A percentile compares a stretch with the other conserved stretches of the same genome.
Conservation (phyloP, 2,113 vertebrate species). For the Turnix velox region DNA sequence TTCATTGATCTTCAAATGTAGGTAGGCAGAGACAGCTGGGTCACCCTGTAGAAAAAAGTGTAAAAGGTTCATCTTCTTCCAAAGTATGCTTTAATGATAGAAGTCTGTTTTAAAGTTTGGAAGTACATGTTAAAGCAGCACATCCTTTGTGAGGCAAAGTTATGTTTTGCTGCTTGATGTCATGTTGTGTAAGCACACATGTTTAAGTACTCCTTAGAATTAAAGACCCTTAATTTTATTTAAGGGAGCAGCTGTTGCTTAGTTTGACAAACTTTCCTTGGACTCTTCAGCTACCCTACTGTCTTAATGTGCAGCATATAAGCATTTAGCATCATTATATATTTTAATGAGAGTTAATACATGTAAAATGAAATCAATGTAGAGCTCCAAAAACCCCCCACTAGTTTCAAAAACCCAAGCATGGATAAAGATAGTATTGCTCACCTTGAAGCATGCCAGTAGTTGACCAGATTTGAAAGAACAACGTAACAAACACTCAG, state of each 20-base stretch:
- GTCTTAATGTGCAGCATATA: no score
- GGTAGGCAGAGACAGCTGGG: not conserved
- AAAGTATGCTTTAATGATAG: no score
- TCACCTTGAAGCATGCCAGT: slow-evolving; percentile 67
- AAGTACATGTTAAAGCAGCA: not conserved
- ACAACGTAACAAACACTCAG: slow-evolving; percentile 67
- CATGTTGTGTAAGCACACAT: not conserved
- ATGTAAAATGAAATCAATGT: not conserved
- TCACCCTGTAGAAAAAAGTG: not conserved
- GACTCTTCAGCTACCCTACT: no score
- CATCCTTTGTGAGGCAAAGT: not conserved
- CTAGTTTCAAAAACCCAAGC: not conserved
- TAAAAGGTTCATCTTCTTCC: not conserved
- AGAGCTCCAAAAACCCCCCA: not conserved
- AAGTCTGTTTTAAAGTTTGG: no score
- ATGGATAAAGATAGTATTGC: not conserved
- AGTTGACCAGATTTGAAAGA: slow-evolving; percentile 68
- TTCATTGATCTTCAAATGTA: not conserved
- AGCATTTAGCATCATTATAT: no score
- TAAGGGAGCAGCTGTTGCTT: no score
- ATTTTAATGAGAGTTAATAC: no score
- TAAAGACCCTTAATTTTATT: no score
- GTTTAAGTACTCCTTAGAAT: no score
- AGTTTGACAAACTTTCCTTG: no score
- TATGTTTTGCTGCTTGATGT: not conserved